Conservation (phyloP, 35 echinoderm and acorn worm genomes). For the Ophiothrix spiculata region DNA sequence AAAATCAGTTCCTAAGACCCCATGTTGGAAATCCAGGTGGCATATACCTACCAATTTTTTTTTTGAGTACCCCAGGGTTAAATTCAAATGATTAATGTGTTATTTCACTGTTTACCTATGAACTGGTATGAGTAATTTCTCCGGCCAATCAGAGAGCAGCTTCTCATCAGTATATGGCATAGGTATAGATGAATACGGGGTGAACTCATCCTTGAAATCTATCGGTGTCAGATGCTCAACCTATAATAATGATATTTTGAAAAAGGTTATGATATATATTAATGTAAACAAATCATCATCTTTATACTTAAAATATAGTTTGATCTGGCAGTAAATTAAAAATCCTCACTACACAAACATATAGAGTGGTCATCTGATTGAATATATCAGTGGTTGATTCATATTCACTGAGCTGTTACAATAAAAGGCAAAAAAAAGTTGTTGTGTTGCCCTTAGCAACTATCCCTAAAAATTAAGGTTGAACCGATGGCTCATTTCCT, state of each 20-base stretch:
- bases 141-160: conserved; percentile 90
- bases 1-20: too few species aligned
- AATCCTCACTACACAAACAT: neutral
- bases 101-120: conserved; percentile 42
- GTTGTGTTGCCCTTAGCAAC: too few species aligned
- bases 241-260: conserved; percentile 29
- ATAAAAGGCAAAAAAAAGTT: neutral
- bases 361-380: neutral
- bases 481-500: too few species aligned
- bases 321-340: neutral
- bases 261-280: neutral
- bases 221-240: conserved; percentile 68
- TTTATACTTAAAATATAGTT: too few species aligned
- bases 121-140: conserved; percentile 26
- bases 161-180: conserved; percentile 73
- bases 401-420: neutral
- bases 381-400: neutral
- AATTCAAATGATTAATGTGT: neutral
- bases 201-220: conserved; percentile 63
- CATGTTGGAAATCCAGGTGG: too few species aligned
- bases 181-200: conserved; percentile 73
- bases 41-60: too few species aligned
- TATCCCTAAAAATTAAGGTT: too few species aligned
- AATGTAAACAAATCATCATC: neutral
- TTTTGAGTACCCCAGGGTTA: neutral